Evolutionary conservation across 2,888 invertebrate species (phyloP).

Genomic region (Erebia palarica): DNA sequence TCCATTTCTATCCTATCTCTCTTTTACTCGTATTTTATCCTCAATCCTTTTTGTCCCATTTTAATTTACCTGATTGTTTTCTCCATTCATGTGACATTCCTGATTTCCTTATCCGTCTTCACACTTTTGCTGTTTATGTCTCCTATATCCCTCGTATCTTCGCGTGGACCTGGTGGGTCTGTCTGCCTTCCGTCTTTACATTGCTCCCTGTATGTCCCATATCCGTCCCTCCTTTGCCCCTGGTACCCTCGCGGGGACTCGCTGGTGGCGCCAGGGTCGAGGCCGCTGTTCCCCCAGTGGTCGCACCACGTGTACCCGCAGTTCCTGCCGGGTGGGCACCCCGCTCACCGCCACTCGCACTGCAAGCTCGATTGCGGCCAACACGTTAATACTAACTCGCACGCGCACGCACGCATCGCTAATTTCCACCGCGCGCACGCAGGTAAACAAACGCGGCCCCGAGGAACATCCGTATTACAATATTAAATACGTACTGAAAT

Average conservation of each 20-base stretch:
- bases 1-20: neutral
- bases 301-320: conserved; percentile 97
- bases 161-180: too few species aligned
- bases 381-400: conserved; percentile 77
- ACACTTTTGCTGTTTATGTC: neutral
- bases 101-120: neutral
- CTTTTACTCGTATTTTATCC: neutral
- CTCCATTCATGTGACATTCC: neutral
- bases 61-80: neutral
- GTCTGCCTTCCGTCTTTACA: neutral
- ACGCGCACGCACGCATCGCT: conserved; percentile 79
- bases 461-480: conserved; percentile 57
- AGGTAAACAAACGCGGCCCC: conserved; percentile 72
- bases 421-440: conserved; percentile 81
- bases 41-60: neutral
- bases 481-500: neutral
- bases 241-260: conserved; percentile 10
- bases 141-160: too few species aligned
- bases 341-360: conserved; percentile 84
- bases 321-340: conserved; percentile 95
- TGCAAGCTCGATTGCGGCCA: conserved; percentile 80
- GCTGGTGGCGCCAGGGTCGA: conserved; percentile 73
- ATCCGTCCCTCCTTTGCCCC: neutral
- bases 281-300: conserved; percentile 96
- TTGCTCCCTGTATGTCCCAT: neutral